Percentiles rank a stretch among this genome's conserved stretches.
Conservation (phyloP, 2,888 invertebrate species). For the Euspilapteryx auroguttella region DNA sequence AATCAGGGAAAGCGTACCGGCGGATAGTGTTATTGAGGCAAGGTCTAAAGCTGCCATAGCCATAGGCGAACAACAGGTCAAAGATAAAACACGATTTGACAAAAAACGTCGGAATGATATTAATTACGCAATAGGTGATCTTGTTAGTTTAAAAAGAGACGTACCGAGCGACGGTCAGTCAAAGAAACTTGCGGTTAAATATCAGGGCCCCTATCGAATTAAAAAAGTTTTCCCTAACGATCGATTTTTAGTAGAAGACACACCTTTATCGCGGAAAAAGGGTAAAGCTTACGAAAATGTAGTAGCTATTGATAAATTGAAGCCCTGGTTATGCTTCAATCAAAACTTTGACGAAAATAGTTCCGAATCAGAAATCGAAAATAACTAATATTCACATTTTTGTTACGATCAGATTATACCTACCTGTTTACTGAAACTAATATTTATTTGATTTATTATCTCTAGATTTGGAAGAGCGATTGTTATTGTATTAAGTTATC, state of each 20-base stretch:
- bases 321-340: slow-evolving; percentile 2
- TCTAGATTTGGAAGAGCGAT: too few species aligned
- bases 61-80: slow-evolving; percentile 5
- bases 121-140: slow-evolving; percentile 4
- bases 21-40: not conserved
- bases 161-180: slow-evolving; percentile 5
- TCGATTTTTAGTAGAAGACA: slow-evolving; percentile 6
- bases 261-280: slow-evolving; percentile 5
- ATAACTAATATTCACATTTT: too few species aligned
- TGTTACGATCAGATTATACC: too few species aligned
- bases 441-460: too few species aligned
- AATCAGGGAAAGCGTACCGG: not conserved
- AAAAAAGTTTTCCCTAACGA: too few species aligned
- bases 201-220: slow-evolving; percentile 7
- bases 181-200: slow-evolving; percentile 5
- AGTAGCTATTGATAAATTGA: slow-evolving; percentile 7
- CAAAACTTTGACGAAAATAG: not conserved
- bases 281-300: slow-evolving; percentile 6
- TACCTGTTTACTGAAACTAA: too few species aligned
- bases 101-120: not conserved
- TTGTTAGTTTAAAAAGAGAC: slow-evolving; percentile 4
- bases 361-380: too few species aligned
- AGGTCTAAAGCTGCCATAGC: not conserved
- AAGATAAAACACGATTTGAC: slow-evolving; percentile 4
- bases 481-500: too few species aligned